Percentiles rank a stretch among this genome's conserved stretches.
Evolutionary conservation across 2,113 vertebrate genomes (phyloP).

Genomic region (Zonotrichia leucophrys): DNA sequence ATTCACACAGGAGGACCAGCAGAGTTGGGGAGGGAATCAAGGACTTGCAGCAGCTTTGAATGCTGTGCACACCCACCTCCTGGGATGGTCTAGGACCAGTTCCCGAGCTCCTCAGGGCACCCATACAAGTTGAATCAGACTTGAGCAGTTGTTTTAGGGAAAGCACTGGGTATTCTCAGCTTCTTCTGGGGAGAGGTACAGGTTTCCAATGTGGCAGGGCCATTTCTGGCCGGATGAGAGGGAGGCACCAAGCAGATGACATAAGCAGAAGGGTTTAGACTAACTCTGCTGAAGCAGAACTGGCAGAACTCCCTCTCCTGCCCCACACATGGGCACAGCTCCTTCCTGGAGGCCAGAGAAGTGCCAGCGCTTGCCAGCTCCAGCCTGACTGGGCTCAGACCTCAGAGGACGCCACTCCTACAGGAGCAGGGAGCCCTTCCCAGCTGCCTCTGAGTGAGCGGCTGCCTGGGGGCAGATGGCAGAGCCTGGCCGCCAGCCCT

Average conservation of each 20-base stretch:
- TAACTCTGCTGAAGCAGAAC: not conserved
- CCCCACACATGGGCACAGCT: not conserved
- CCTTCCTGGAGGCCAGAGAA: not conserved
- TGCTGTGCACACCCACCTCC: not conserved
- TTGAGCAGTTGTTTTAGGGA: not conserved
- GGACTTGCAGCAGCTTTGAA: not conserved
- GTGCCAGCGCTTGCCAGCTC: not conserved
- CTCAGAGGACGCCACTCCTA: no score
- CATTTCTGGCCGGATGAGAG: not conserved
- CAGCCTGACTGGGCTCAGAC: not conserved
- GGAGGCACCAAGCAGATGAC: not conserved
- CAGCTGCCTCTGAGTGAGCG: accelerated
- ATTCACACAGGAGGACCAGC: accelerated
- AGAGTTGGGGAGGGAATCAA: not conserved
- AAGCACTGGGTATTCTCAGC: not conserved
- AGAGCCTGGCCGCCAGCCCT: no score
- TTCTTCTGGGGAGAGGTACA: not conserved
- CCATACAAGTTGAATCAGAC: no score
- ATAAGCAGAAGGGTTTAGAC: not conserved
- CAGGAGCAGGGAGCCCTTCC: not conserved
- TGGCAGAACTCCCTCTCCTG: not conserved
- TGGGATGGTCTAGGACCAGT: accelerated
- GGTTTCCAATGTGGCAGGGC: not conserved
- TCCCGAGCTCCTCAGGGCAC: not conserved
- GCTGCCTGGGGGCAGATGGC: not conserved